Percentiles rank a stretch among this genome's conserved stretches.
phyloP scores from a whole-genome alignment of 1,140 invertebrate genomes.

The Helicoverpa zea region DNA sequence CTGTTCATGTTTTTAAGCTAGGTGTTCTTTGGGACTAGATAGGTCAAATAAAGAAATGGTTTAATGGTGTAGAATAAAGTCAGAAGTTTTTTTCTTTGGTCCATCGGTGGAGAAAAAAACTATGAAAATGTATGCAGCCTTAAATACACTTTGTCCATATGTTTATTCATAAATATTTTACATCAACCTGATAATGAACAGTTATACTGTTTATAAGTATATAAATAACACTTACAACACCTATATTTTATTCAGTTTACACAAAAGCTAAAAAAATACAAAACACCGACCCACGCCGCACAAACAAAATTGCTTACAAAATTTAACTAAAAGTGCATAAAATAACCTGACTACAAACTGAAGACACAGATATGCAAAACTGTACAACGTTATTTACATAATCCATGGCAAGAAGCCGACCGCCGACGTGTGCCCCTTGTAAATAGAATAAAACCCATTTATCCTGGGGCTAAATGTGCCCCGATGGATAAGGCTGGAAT shows the following conservation, averaged over 20 bases:
- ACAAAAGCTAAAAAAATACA: constrained; percentile 4
- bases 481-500: constrained; percentile 33
- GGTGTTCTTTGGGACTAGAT: too few species aligned
- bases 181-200: too few species aligned
- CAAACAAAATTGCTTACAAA: constrained; percentile 23
- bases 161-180: too few species aligned
- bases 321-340: constrained; percentile 45
- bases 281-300: background rate
- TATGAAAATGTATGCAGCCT: too few species aligned
- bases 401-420: constrained; percentile 37
- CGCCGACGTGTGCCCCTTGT: constrained; percentile 46
- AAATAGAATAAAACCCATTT: constrained; percentile 51
- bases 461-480: constrained; percentile 42
- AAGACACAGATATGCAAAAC: constrained; percentile 47
- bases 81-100: too few species aligned
- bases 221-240: too few species aligned
- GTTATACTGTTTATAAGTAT: too few species aligned
- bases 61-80: too few species aligned
- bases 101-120: too few species aligned
- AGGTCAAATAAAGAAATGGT: too few species aligned
- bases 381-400: constrained; percentile 45
- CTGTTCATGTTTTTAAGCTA: background rate
- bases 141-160: too few species aligned
- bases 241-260: background rate
- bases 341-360: constrained; percentile 42